Evolutionary conservation across 2,797 vertebrate genomes (phyloP).

Genomic region (Rhinophrynus dorsalis): DNA sequence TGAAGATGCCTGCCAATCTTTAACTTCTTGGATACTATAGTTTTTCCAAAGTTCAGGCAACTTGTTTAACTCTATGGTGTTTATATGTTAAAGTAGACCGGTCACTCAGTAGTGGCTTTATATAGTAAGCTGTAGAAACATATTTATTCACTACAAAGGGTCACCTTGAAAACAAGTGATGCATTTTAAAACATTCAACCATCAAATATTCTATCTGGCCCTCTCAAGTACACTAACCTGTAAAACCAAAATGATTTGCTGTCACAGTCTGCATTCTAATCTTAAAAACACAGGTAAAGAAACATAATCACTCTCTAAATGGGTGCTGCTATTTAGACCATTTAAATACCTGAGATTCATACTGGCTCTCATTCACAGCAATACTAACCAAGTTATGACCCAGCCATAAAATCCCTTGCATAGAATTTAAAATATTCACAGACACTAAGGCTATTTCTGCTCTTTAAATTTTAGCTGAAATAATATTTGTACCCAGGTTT

Average conservation of each 20-base stretch:
- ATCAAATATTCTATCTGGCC: not conserved
- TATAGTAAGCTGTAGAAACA: no score
- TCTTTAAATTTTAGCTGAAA: conserved; percentile 4
- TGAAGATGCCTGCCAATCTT: no score
- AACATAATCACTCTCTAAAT: conserved; percentile 17
- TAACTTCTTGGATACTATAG: no score
- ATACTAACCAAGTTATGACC: conserved; percentile 29
- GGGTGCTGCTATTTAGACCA: conserved; percentile 29
- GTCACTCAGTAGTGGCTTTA: no score
- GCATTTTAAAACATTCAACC: no score
- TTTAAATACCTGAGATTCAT: conserved; percentile 42
- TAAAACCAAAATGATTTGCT: conserved; percentile 34
- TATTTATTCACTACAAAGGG: no score
- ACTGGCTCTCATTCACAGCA: conserved; percentile 26
- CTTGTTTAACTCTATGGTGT: no score
- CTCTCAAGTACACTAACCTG: not conserved
- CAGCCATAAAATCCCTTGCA: conserved; percentile 32
- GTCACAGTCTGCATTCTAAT: not conserved
- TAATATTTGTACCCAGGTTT: conserved; percentile 17
- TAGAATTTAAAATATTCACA: conserved; percentile 27
- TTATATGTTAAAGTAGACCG: no score
- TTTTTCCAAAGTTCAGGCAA: no score
- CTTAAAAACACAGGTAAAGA: conserved; percentile 36
- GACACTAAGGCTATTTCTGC: conserved; percentile 3
- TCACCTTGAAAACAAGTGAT: no score